phyloP scores from a whole-genome alignment of 1,140 invertebrate genomes.

The Helicoverpa armigera region DNA sequence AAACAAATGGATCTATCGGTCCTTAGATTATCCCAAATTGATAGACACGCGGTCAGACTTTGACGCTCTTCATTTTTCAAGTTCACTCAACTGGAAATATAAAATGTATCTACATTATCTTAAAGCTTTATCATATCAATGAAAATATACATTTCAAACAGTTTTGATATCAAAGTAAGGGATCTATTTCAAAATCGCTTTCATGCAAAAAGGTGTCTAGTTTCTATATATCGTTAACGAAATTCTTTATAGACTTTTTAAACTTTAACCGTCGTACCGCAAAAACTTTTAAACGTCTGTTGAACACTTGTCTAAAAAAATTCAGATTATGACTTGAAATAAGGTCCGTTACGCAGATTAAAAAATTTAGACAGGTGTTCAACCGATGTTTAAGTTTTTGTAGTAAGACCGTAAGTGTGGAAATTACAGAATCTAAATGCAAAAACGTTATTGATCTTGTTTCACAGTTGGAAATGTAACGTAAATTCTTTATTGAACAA shows the following conservation, averaged over 20 bases:
- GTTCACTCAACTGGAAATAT: slow-evolving; percentile 2
- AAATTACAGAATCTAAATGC: not conserved
- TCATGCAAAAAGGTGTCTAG: too few relatives aligned
- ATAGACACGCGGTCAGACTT: not conserved
- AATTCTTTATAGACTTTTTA: too few relatives aligned
- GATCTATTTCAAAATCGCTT: too few relatives aligned
- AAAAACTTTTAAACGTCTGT: too few relatives aligned
- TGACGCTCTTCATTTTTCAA: not conserved
- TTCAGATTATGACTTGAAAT: too few relatives aligned
- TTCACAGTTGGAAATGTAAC: slow-evolving; percentile 6
- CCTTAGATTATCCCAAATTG: slow-evolving; percentile 3
- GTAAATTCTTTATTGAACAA: not conserved
- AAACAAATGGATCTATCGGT: not conserved
- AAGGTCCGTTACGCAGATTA: too few relatives aligned
- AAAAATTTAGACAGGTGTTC: too few relatives aligned
- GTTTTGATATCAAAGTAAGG: not conserved
- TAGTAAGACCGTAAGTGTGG: too few relatives aligned
- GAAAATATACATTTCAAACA: not conserved
- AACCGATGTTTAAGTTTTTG: too few relatives aligned
- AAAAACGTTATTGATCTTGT: not conserved
- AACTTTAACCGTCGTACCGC: too few relatives aligned
- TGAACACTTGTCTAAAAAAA: too few relatives aligned
- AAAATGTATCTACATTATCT: slow-evolving; percentile 15
- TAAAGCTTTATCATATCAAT: not conserved
- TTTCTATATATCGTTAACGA: too few relatives aligned